Evolutionary conservation across 2,888 invertebrate genomes (phyloP).

Genomic region (Coelinius sp.): DNA sequence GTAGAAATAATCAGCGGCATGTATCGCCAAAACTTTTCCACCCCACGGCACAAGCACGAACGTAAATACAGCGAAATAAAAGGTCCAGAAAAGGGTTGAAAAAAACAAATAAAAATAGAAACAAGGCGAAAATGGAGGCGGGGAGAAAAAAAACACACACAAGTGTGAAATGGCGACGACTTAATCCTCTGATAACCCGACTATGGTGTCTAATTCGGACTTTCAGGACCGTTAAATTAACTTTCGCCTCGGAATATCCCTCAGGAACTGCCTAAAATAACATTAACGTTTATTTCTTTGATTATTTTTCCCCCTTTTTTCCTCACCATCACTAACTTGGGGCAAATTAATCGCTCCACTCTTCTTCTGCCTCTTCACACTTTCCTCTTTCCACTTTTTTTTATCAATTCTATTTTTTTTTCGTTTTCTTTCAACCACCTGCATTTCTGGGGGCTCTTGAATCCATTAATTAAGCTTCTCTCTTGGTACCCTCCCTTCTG

Average conservation of each 20-base stretch:
- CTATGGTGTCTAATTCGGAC: constrained; percentile 52
- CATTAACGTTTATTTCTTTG: not conserved
- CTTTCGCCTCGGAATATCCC: constrained; percentile 45
- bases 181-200: constrained; percentile 52
- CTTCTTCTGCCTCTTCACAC: constrained; percentile 15
- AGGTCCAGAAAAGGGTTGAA: not conserved
- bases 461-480: constrained; percentile 39
- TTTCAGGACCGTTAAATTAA: constrained; percentile 54
- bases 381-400: not conserved
- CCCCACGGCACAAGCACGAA: not conserved
- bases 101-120: constrained; percentile 28
- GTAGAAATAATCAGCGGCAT: not conserved
- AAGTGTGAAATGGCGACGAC: constrained; percentile 41
- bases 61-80: not conserved
- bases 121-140: too few species aligned
- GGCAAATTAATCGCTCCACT: constrained; percentile 31
- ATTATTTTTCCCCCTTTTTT: constrained; percentile 7
- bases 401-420: constrained; percentile 5
- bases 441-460: constrained; percentile 38
- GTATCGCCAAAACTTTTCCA: constrained; percentile 6
- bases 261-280: constrained; percentile 22
- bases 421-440: constrained; percentile 33
- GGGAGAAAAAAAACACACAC: constrained; percentile 17
- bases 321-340: not conserved
- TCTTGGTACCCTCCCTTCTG: not conserved